These are phyloP conservation scores for Tholera decimalis DNA, from an alignment of 2,888 invertebrate species.

Conservation along the genomic window DNA sequence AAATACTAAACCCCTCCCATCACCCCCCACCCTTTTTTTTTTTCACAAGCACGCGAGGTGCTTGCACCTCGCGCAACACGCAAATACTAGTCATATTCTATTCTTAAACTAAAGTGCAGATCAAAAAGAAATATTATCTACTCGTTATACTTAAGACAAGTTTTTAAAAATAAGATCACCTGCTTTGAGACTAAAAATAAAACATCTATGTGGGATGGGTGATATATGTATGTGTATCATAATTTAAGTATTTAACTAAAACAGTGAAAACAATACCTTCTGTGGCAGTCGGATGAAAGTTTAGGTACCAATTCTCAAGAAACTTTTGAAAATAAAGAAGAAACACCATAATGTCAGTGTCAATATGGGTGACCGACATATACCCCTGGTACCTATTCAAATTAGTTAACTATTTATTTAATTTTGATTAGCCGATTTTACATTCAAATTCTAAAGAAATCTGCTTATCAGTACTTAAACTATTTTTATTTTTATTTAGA, in stretches of 20 bases:
- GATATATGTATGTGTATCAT: background rate
- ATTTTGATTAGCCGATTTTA: too few relatives aligned
- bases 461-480: too few relatives aligned
- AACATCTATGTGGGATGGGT: background rate
- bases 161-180: background rate
- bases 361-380: constrained; percentile 27
- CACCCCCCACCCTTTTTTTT: too few relatives aligned
- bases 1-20: too few relatives aligned
- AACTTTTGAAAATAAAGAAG: constrained; percentile 7
- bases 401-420: too few relatives aligned
- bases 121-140: background rate
- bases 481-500: too few relatives aligned
- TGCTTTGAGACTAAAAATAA: constrained; percentile 2
- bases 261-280: constrained; percentile 26
- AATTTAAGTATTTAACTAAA: constrained; percentile 19
- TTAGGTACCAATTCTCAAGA: background rate
- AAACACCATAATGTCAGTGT: constrained; percentile 23
- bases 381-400: too few relatives aligned
- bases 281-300: too few relatives aligned
- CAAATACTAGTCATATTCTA: too few relatives aligned
- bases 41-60: too few relatives aligned
- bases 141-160: background rate
- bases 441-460: too few relatives aligned
- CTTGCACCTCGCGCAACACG: too few relatives aligned
- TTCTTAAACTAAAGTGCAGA: background rate